Evolutionary conservation across 2,113 vertebrate genomes (phyloP).

Genomic region (Herpailurus yagouaroundi): DNA sequence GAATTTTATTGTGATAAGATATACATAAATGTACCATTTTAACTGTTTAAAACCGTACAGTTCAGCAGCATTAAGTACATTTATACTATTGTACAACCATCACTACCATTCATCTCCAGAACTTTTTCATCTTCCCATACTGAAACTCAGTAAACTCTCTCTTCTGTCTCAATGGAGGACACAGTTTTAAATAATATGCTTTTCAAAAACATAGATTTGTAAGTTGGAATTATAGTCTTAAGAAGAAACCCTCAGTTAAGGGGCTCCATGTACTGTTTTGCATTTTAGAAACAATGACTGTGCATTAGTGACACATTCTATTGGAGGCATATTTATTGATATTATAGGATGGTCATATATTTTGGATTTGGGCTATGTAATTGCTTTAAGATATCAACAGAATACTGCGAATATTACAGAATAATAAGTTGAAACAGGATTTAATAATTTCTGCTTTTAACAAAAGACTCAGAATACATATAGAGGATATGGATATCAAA

Average conservation of each 20-base stretch:
- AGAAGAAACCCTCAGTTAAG: background rate
- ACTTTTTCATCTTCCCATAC: background rate
- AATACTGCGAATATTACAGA: background rate
- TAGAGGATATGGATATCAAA: background rate
- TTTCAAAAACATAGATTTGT: background rate
- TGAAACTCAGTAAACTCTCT: background rate
- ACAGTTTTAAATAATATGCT: conserved; percentile 9
- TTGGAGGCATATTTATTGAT: background rate
- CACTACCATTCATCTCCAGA: background rate
- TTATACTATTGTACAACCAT: background rate
- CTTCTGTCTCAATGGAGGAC: background rate
- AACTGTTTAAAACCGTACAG: background rate
- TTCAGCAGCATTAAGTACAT: background rate
- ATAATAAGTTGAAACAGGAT: background rate
- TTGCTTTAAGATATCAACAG: conserved; percentile 1
- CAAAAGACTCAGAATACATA: background rate
- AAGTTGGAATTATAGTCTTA: background rate
- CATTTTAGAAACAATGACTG: background rate
- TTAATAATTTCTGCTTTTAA: conserved; percentile 43
- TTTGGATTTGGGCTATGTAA: background rate
- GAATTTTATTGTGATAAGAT: background rate
- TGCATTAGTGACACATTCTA: background rate
- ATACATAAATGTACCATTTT: background rate
- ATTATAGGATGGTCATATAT: background rate
- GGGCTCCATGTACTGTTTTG: background rate